Evolutionary conservation across 2,113 vertebrate species (phyloP).

Genomic region (Hippocampus comes): DNA sequence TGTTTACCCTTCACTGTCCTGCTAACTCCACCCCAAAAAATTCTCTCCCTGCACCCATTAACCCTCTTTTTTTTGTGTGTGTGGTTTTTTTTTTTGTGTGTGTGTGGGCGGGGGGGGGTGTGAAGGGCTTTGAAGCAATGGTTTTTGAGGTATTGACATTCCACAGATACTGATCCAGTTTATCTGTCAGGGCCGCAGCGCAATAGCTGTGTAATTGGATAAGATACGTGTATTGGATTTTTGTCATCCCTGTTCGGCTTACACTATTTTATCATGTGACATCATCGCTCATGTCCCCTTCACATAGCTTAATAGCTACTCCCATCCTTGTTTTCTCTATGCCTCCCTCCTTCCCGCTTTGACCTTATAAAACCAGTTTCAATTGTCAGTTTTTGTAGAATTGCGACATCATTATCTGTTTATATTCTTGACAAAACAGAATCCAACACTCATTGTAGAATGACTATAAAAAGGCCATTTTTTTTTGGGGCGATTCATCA

Average conservation of each 20-base stretch:
- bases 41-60: neutral
- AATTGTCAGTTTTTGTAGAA: slow-evolving; percentile 30
- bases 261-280: slow-evolving; percentile 51
- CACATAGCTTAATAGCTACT: slow-evolving; percentile 5
- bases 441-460: neutral
- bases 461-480: too few species aligned
- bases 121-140: slow-evolving; percentile 42
- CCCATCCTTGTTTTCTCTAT: slow-evolving; percentile 4
- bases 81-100: slow-evolving; percentile 25
- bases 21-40: slow-evolving; percentile 6
- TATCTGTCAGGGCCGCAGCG: slow-evolving; percentile 61
- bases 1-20: slow-evolving; percentile 51
- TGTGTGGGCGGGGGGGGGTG: neutral
- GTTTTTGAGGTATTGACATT: slow-evolving; percentile 70
- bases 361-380: slow-evolving; percentile 5
- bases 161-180: slow-evolving; percentile 55
- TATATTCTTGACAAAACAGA: slow-evolving; percentile 32
- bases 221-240: slow-evolving; percentile 57
- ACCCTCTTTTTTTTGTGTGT: slow-evolving; percentile 23
- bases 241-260: slow-evolving; percentile 37
- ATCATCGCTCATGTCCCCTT: slow-evolving; percentile 36
- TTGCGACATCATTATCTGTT: slow-evolving; percentile 17
- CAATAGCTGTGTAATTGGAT: slow-evolving; percentile 72
- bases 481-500: too few species aligned
- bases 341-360: slow-evolving; percentile 9